phyloP scores from a whole-genome alignment of 2,797 vertebrate species.

The Enteromius paludinosus region DNA sequence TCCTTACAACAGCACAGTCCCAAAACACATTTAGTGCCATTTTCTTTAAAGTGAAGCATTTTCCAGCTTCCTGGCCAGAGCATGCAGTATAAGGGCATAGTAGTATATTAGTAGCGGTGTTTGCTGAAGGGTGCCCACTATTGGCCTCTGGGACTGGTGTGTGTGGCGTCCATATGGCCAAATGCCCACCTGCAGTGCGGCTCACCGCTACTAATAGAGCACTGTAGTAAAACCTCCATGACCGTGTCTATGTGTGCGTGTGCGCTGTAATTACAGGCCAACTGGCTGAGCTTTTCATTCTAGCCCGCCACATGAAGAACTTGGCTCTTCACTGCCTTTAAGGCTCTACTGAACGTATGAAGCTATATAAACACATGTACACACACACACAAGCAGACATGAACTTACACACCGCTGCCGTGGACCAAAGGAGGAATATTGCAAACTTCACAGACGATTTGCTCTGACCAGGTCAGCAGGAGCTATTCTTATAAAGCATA shows the following conservation, averaged over 20 bases:
- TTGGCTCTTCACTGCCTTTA: slow-evolving; percentile 40
- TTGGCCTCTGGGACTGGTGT: slow-evolving; percentile 31
- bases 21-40: slow-evolving; percentile 37
- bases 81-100: slow-evolving; percentile 19
- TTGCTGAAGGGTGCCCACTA: slow-evolving; percentile 17
- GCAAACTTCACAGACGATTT: slow-evolving; percentile 50
- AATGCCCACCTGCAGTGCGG: slow-evolving; percentile 54
- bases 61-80: slow-evolving; percentile 53
- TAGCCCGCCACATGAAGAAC: slow-evolving; percentile 57
- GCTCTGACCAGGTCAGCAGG: slow-evolving; percentile 49
- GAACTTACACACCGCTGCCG: slow-evolving; percentile 29
- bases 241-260: slow-evolving; percentile 46
- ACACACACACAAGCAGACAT: slow-evolving; percentile 35
- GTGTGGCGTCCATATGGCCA: slow-evolving; percentile 41
- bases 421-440: slow-evolving; percentile 29
- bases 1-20: slow-evolving; percentile 15
- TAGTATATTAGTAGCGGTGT: slow-evolving; percentile 29
- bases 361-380: slow-evolving; percentile 43
- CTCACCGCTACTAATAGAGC: slow-evolving; percentile 57
- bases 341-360: slow-evolving; percentile 38
- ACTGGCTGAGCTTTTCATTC: slow-evolving; percentile 50
- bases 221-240: slow-evolving; percentile 60
- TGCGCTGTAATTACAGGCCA: slow-evolving; percentile 60
- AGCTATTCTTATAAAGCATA: slow-evolving; percentile 51
- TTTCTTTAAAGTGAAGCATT: slow-evolving; percentile 36